A percentile compares a stretch with the other conserved stretches of the same genome.
phyloP scores from a whole-genome alignment of 2,113 vertebrate genomes.

The Phaethon lepturus region DNA sequence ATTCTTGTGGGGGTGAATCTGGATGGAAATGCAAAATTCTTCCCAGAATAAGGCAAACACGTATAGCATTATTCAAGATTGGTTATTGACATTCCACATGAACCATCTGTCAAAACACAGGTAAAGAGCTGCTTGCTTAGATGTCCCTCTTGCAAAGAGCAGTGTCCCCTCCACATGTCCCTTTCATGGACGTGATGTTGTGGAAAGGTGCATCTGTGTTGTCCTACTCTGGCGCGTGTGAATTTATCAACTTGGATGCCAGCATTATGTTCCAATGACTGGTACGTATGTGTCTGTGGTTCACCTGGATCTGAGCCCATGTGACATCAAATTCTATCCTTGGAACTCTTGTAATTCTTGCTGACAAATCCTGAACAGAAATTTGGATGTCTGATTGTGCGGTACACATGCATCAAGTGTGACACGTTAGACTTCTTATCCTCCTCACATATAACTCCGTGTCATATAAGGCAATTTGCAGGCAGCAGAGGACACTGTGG shows the following conservation, averaged over 20 bases:
- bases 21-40: background rate
- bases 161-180: fast-evolving
- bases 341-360: background rate
- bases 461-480: background rate
- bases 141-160: background rate
- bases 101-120: background rate
- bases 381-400: background rate
- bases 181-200: background rate
- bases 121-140: background rate
- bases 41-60: background rate
- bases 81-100: background rate
- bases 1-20: background rate
- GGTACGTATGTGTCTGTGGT: background rate
- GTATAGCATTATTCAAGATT: fast-evolving
- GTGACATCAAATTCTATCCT: background rate
- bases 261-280: background rate
- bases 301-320: fast-evolving
- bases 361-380: background rate
- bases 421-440: background rate
- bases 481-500: background rate
- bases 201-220: background rate
- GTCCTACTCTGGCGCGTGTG: background rate
- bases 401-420: background rate
- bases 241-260: background rate
- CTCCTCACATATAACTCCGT: background rate